These are phyloP conservation scores for Stichopus horrens DNA, from an alignment of 53 echinoderm and acorn worm species.

Conservation along the genomic window DNA sequence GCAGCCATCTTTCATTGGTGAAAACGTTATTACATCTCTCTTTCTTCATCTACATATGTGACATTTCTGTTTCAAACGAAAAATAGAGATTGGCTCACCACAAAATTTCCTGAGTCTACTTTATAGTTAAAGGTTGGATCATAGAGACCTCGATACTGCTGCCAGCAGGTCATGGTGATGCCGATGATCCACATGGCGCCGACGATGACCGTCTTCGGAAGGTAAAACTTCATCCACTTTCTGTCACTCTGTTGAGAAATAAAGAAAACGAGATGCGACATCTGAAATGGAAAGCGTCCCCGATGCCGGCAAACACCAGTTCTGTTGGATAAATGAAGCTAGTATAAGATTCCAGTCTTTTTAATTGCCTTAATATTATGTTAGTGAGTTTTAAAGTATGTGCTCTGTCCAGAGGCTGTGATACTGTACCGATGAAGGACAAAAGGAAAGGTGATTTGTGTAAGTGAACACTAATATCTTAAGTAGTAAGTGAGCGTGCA, in stretches of 20 bases:
- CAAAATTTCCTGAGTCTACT: constrained; percentile 92
- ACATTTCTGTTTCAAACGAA: background rate
- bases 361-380: no score
- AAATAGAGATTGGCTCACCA: constrained; percentile 49
- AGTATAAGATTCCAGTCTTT: no score
- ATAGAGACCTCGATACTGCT: constrained; percentile 77
- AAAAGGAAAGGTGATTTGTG: no score
- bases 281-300: background rate
- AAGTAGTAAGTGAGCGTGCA: no score
- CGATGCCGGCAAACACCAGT: background rate
- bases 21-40: no score
- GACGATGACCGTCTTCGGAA: constrained; percentile 81
- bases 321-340: no score
- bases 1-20: no score
- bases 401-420: no score
- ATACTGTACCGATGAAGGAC: no score
- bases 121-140: constrained; percentile 98
- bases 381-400: no score
- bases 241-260: constrained; percentile 76
- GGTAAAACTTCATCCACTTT: constrained; percentile 90
- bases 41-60: no score
- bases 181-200: constrained; percentile 88
- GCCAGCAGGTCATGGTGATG: constrained; percentile 83
- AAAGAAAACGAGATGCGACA: background rate
- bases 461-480: no score